Conservation (phyloP, 1,140 invertebrate genomes). For the Leptinotarsa defecta region DNA sequence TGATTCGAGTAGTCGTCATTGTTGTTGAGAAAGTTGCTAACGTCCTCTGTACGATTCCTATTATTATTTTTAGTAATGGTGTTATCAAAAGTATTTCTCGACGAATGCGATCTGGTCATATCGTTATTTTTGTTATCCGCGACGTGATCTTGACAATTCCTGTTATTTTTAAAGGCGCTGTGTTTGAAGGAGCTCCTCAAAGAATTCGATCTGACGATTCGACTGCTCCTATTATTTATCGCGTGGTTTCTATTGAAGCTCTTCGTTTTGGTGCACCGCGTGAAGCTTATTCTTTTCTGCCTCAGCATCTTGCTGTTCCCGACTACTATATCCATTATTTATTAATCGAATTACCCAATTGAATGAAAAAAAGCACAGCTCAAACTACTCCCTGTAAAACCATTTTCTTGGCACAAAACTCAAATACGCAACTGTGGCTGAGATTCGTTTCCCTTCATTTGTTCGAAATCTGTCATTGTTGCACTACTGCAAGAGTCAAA, state of each 20-base stretch:
- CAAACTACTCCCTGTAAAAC: background rate
- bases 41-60: background rate
- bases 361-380: background rate
- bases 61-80: slow-evolving; percentile 14
- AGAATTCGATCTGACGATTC: slow-evolving; percentile 7
- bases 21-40: slow-evolving; percentile 13
- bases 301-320: slow-evolving; percentile 12
- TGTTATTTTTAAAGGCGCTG: background rate
- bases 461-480: background rate
- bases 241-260: slow-evolving; percentile 17
- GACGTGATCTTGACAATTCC: background rate
- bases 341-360: slow-evolving; percentile 12
- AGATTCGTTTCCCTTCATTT: background rate
- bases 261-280: slow-evolving; percentile 18
- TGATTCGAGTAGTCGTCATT: background rate
- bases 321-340: slow-evolving; percentile 17
- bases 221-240: slow-evolving; percentile 13
- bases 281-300: slow-evolving; percentile 10
- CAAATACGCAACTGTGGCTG: background rate
- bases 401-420: slow-evolving; percentile 3
- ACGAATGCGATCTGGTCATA: background rate
- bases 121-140: slow-evolving; percentile 1
- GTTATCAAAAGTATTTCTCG: background rate
- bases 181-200: slow-evolving; percentile 23
- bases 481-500: background rate